A percentile compares a stretch with the other conserved stretches of the same genome.
phyloP scores from a whole-genome alignment of 2,888 invertebrate species.

The Pyrochroa serraticornis region DNA sequence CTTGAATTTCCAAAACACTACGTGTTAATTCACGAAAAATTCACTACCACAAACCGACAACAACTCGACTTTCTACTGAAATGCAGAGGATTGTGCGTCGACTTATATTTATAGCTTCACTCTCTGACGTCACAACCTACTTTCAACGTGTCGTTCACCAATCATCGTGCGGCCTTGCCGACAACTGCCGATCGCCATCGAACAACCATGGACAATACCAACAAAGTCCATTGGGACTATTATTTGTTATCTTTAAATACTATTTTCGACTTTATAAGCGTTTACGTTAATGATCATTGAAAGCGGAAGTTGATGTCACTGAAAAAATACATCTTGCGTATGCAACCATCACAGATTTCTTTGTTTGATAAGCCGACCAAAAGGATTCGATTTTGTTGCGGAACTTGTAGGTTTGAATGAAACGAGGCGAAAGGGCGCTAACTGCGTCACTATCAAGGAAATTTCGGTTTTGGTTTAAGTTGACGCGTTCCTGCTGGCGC shows the following conservation, averaged over 20 bases:
- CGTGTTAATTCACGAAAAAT: not conserved
- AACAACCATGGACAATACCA: conserved; percentile 51
- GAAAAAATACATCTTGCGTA: conserved; percentile 54
- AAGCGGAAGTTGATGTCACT: conserved; percentile 55
- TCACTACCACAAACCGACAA: conserved; percentile 7
- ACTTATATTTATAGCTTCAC: conserved; percentile 55
- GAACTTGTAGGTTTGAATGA: too few relatives aligned
- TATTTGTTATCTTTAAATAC: conserved; percentile 43
- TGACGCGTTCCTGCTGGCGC: too few relatives aligned
- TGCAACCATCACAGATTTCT: conserved; percentile 53
- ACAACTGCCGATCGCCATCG: conserved; percentile 45
- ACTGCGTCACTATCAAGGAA: too few relatives aligned
- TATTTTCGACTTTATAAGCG: conserved; percentile 50
- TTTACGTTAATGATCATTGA: conserved; percentile 50
- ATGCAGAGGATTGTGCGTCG: conserved; percentile 51
- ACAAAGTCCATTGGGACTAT: conserved; percentile 42
- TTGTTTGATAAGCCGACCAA: conserved; percentile 46
- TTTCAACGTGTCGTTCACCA: conserved; percentile 60
- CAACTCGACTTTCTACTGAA: conserved; percentile 44
- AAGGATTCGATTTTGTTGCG: too few relatives aligned
- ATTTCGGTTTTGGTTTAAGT: too few relatives aligned
- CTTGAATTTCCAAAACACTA: not conserved
- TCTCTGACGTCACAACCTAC: conserved; percentile 64
- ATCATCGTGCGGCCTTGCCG: conserved; percentile 58
- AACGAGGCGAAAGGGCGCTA: too few relatives aligned